These are phyloP conservation scores for Linurgus olivaceus DNA, from an alignment of 2,797 vertebrate species.

Conservation along the genomic window DNA sequence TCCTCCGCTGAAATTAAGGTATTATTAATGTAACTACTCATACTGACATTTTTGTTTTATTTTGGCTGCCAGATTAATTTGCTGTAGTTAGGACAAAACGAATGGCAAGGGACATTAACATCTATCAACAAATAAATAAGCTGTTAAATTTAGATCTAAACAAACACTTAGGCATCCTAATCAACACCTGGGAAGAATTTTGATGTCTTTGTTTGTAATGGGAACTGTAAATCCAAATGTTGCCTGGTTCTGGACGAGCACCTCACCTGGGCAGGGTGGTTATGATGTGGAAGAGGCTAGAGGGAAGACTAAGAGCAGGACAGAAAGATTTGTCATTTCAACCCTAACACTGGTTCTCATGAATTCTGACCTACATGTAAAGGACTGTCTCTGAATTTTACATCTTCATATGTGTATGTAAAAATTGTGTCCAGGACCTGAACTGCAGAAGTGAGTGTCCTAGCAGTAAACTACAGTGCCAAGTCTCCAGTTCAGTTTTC, in stretches of 20 bases:
- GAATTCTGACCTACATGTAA: neutral
- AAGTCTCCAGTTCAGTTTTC: neutral
- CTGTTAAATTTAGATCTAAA: neutral
- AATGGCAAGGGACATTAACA: neutral
- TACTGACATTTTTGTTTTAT: neutral
- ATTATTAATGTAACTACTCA: neutral
- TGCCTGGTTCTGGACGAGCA: neutral
- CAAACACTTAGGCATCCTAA: neutral
- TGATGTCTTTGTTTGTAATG: neutral
- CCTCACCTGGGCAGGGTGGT: accelerated
- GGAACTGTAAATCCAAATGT: neutral
- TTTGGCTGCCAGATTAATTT: conserved; percentile 1
- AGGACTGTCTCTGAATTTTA: neutral
- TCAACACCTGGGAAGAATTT: neutral
- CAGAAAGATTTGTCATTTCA: neutral
- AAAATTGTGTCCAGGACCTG: neutral
- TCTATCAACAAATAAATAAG: conserved; percentile 13
- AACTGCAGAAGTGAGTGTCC: neutral
- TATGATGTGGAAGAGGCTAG: neutral
- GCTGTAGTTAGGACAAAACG: neutral
- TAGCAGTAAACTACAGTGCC: neutral
- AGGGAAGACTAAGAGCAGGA: neutral
- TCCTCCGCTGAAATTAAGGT: neutral
- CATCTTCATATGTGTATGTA: neutral
- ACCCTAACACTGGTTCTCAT: neutral